A percentile compares a stretch with the other conserved stretches of the same genome.
Evolutionary conservation across 2,888 invertebrate species (phyloP).

Genomic region (Ryuthela nishihirai): DNA sequence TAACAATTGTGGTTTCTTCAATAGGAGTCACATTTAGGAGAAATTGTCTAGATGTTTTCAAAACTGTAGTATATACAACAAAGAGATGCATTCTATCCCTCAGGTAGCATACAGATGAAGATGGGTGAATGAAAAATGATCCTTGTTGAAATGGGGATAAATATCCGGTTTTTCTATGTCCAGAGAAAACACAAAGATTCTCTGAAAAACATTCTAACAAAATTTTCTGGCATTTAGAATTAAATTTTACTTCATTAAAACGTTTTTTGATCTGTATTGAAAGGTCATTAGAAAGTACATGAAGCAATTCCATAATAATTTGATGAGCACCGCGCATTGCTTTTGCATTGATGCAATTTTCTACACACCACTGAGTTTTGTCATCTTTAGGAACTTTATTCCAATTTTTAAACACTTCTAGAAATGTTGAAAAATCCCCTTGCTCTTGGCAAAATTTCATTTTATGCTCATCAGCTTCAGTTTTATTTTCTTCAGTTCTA

Average conservation of each 20-base stretch:
- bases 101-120: constrained; percentile 23
- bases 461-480: constrained; percentile 44
- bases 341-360: constrained; percentile 49
- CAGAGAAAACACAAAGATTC: constrained; percentile 31
- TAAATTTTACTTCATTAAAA: constrained; percentile 15
- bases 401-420: constrained; percentile 43
- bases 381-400: constrained; percentile 38
- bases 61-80: constrained; percentile 16
- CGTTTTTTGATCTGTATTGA: constrained; percentile 1
- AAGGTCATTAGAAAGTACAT: constrained; percentile 11
- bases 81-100: constrained; percentile 12
- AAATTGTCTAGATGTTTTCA: constrained; percentile 27
- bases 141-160: constrained; percentile 19
- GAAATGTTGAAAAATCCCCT: constrained; percentile 46
- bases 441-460: constrained; percentile 44
- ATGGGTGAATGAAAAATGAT: constrained; percentile 29
- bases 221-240: constrained; percentile 14
- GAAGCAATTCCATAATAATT: constrained; percentile 25
- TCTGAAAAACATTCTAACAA: constrained; percentile 27
- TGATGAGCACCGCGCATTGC: constrained; percentile 44
- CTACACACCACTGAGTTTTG: constrained; percentile 46
- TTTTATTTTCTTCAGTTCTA: constrained; percentile 45
- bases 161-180: constrained; percentile 31
- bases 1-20: constrained; percentile 11
- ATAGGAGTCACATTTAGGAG: constrained; percentile 26